These are phyloP conservation scores for Beroe ovata DNA, from an alignment of 37 sponge, comb jelly and placozoan genomes.

Conservation along the genomic window DNA sequence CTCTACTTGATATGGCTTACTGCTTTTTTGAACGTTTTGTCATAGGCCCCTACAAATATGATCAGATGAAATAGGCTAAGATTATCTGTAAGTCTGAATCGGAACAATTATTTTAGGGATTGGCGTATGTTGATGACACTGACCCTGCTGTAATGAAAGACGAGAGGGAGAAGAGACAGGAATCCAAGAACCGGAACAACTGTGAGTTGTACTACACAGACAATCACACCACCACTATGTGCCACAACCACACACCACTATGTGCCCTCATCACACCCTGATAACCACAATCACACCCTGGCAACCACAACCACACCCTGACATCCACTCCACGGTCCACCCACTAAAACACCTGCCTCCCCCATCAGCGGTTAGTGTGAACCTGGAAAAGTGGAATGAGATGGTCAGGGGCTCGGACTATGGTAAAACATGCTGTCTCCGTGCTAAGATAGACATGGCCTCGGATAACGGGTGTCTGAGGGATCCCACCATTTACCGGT, in stretches of 20 bases:
- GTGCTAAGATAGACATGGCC: constrained; percentile 87
- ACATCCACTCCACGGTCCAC: background rate
- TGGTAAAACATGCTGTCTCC: constrained; percentile 82
- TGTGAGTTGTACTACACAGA: no score
- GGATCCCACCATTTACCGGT: constrained; percentile 92
- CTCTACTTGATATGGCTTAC: no score
- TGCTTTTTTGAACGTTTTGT: no score
- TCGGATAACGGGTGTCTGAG: constrained; percentile 92
- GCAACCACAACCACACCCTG: no score
- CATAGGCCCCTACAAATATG: no score
- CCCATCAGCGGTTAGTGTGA: constrained; percentile 77
- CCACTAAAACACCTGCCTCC: background rate
- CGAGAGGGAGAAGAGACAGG: constrained; percentile 76
- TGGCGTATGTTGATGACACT: constrained; percentile 90
- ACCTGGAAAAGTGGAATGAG: constrained; percentile 84
- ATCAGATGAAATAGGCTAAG: background rate
- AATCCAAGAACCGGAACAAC: constrained; percentile 76
- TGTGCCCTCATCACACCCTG: no score
- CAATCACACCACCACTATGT: no score
- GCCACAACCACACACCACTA: no score
- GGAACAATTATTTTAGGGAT: constrained; percentile 66
- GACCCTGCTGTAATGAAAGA: constrained; percentile 83
- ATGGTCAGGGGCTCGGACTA: constrained; percentile 81
- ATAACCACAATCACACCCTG: no score
- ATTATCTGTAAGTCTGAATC: background rate